These are phyloP conservation scores for Caenorhabditis remanei DNA, from an alignment of 1,140 invertebrate species.

Conservation along the genomic window DNA sequence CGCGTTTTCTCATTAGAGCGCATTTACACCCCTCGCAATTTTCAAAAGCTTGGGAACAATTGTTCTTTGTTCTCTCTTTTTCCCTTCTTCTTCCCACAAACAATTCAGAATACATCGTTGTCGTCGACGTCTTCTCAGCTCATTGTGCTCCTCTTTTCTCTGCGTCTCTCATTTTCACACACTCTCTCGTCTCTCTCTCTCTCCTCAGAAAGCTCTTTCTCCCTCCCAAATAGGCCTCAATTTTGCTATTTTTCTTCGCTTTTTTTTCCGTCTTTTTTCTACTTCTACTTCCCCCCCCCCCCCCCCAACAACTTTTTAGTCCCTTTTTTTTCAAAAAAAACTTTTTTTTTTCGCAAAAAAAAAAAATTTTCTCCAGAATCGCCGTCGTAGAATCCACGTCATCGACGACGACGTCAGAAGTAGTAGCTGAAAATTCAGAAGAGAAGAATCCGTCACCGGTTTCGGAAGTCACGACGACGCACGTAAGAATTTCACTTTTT, in stretches of 20 bases:
- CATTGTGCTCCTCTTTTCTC: slow-evolving; percentile 7
- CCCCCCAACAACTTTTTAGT: too few species aligned
- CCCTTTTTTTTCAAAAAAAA: too few species aligned
- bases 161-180: not conserved
- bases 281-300: not conserved
- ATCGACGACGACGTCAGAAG: too few species aligned
- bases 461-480: too few species aligned
- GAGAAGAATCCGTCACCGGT: too few species aligned
- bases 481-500: too few species aligned
- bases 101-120: not conserved
- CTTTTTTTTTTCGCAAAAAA: too few species aligned
- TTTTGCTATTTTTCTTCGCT: slow-evolving; percentile 35
- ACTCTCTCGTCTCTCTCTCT: not conserved
- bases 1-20: too few species aligned
- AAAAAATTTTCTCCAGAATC: too few species aligned
- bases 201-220: not conserved
- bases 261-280: slow-evolving; percentile 6
- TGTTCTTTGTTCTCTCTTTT: slow-evolving; percentile 21
- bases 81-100: not conserved
- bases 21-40: too few species aligned
- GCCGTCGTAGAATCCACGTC: too few species aligned
- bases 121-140: not conserved
- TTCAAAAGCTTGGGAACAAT: not conserved
- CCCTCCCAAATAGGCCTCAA: slow-evolving; percentile 35
- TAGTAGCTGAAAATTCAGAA: too few species aligned